Evolutionary conservation across 2,888 invertebrate genomes (phyloP).

Genomic region (Mythimna lalbum): DNA sequence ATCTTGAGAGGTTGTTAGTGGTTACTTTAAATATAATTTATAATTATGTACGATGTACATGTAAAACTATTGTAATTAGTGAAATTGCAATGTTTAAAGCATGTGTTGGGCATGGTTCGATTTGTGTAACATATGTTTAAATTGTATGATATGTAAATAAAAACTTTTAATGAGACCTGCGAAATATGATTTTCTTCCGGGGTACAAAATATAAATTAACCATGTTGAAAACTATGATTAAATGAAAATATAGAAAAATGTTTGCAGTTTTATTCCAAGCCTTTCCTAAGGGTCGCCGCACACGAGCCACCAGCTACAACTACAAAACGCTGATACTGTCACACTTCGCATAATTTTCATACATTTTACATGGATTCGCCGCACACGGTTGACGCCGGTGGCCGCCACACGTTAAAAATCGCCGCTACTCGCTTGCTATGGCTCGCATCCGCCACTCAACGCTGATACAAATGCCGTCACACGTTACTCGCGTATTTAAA

Average conservation of each 20-base stretch:
- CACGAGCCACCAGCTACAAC: no score
- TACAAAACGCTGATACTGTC: no score
- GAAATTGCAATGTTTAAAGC: slow-evolving; percentile 82
- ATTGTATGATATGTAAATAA: slow-evolving; percentile 90
- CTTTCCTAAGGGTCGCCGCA: no score
- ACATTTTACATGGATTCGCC: no score
- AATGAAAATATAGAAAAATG: slow-evolving; percentile 83
- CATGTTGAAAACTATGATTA: slow-evolving; percentile 90
- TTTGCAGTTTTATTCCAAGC: slow-evolving; percentile 67
- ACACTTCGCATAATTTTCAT: no score
- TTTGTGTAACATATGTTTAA: slow-evolving; percentile 85
- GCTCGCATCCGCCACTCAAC: no score
- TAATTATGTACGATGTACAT: slow-evolving; percentile 87
- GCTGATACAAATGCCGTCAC: no score
- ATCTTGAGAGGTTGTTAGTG: slow-evolving; percentile 80
- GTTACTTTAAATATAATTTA: slow-evolving; percentile 75
- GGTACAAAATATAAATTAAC: slow-evolving; percentile 90
- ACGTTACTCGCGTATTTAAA: no score
- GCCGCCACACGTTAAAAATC: no score
- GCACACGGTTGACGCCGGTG: no score
- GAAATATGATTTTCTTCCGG: slow-evolving; percentile 90
- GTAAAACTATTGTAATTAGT: slow-evolving; percentile 86
- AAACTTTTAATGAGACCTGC: slow-evolving; percentile 87
- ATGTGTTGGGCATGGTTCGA: slow-evolving; percentile 79
- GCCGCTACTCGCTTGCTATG: no score